Evolutionary conservation across 1,140 invertebrate species (phyloP), one percentile per base, ranked within the genome.

Genomic region (Acromyrmex echinatior): DNA sequence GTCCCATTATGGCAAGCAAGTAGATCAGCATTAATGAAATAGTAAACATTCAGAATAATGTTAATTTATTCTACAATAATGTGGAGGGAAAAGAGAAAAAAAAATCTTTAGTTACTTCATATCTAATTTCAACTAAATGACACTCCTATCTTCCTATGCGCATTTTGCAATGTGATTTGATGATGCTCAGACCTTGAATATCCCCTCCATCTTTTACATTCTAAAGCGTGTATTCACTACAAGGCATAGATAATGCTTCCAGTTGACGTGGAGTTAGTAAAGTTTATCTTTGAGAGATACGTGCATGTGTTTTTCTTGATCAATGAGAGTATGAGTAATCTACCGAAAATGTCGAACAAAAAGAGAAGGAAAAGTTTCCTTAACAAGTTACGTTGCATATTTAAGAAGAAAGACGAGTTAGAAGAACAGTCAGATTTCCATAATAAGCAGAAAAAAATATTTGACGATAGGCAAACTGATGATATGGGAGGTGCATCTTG

Each of bases 311-410:
- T 31, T 58, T 21, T 16, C 2, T 21, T 53, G 12, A 14, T 66
- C 18, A 18, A 53, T 73, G 45, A 70, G n/a, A 68, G 56, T 31
- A 39, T 28, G 51, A 58, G 1, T 70, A 53, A 73, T 76, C 10
- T 53, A 25, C 60, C 63, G 53, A 90, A 81, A 85, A 92, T 92
- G 89, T 77, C 35, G 51, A 49, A 28, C 60, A 86, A 73, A 1
- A 90, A 89, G 25, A 60, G 6, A n/a, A 92, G 84, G 35, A 94
- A 92, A 85, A 87, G 60, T 28, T 90, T 93, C 63, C 45, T 93
- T 6, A 25, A 81, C 18, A 92, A 88, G 78, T 45, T 94, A 12
- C 71, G 84, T n/a, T 10, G 73, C 16, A 35, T 62, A 28, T 91
- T 93, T 74, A 89, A 74, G 49, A 86, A 71, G 28, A 87, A 86